Base-by-base conservation (phyloP, 37 sponge, comb jelly and placozoan species). In the Cladorhizidae sp. region DNA sequence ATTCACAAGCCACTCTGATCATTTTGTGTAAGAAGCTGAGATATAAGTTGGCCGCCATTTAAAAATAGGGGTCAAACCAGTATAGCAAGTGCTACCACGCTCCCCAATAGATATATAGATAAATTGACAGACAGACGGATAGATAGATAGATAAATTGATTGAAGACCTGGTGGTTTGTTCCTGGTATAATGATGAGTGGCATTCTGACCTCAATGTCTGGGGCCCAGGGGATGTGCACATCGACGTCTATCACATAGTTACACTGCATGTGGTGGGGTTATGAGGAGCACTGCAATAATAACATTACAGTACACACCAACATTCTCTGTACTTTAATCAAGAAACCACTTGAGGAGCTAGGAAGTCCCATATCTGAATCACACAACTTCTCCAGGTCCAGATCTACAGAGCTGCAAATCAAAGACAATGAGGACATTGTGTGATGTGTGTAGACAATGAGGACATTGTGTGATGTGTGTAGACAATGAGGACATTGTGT, bases 141-240 rank as follows among this genome's bases (percentile, higher is more conserved):
- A n/a, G n/a, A n/a, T n/a, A n/a, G n/a, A n/a, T n/a, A n/a, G n/a
- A n/a, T n/a, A n/a, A n/a, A n/a, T n/a, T n/a, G n/a, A n/a, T n/a
- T n/a, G n/a, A n/a, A n/a, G n/a, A 91, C 91, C 52, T 18, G 8
- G 29, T 40, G 33, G 56, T 92, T 87, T 41, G 35, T 2, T 22
- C 70, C 59, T 50, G 92, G 80, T 33, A 67, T 83, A 64, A 92
- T 83, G 33, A 73, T 20, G 2, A 92, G 65, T 8, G 84, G 88
- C 39, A 79, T 84, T 22, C 82, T 73, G 57, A 87, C 73, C 55
- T 92, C 92, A 69, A 92, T 79, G 38, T 87, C 92, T 37, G 88
- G 92, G 43, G 88, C 88, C 88, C 88, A 92, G 15, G 88, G 92
- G 29, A 87, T 70, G 25, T 92, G 85, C 11, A 92, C 80, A 32